These are phyloP conservation scores for Odocoileus hemionus DNA, from an alignment of 2,113 vertebrate genomes.

Conservation along the genomic window DNA sequence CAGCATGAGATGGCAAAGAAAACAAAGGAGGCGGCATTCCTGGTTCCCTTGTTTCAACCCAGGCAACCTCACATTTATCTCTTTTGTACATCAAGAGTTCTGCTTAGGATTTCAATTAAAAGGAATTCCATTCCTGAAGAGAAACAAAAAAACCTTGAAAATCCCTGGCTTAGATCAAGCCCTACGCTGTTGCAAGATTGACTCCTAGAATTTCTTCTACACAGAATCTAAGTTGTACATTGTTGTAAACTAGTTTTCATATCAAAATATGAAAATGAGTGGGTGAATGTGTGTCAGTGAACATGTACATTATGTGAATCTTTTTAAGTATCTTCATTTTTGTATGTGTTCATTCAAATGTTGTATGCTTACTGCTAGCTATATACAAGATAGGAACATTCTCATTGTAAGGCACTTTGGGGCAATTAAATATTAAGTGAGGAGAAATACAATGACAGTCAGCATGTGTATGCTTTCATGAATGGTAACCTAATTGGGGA, in stretches of 20 bases:
- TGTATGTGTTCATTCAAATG: background rate
- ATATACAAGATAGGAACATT: background rate
- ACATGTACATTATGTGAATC: background rate
- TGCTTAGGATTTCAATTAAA: slow-evolving; percentile 41
- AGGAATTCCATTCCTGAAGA: slow-evolving; percentile 11
- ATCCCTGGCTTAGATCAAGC: background rate
- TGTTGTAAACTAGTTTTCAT: background rate
- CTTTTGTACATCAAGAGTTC: slow-evolving; percentile 41
- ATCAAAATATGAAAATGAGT: background rate
- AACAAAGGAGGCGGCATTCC: slow-evolving; percentile 1
- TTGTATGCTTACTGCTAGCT: background rate
- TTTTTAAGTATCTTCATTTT: background rate
- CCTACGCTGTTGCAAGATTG: background rate
- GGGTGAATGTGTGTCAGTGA: background rate
- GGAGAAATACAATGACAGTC: background rate
- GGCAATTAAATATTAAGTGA: background rate
- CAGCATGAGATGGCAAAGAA: background rate
- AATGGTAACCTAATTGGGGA: background rate
- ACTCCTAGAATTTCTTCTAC: background rate
- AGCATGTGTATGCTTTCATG: background rate
- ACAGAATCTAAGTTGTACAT: background rate
- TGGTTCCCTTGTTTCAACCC: slow-evolving; percentile 6
- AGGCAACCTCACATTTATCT: background rate
- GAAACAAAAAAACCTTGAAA: slow-evolving; percentile 14
- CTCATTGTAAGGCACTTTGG: background rate